Percentiles rank a stretch among this genome's conserved stretches.
Evolutionary conservation across 2,888 invertebrate species (phyloP).

Genomic region (Tenthredo livida): DNA sequence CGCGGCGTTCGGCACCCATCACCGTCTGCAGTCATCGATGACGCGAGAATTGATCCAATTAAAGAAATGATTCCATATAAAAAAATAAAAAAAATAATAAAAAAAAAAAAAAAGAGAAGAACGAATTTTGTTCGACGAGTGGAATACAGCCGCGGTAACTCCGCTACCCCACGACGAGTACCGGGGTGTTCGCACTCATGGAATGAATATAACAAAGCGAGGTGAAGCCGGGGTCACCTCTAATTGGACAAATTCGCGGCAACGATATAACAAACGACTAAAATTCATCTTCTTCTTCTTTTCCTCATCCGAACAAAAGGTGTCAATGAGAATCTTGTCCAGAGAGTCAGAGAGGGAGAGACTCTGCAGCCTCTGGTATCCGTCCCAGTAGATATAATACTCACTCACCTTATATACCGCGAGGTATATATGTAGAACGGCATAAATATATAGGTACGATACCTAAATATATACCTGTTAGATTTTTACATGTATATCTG

Average conservation of each 20-base stretch:
- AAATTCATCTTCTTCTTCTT: conserved; percentile 42
- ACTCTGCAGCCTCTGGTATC: neutral
- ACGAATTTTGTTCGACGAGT: neutral
- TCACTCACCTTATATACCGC: neutral
- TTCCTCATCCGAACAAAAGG: conserved; percentile 31
- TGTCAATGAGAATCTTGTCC: conserved; percentile 38
- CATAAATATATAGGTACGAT: neutral
- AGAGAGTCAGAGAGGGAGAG: neutral
- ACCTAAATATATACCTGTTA: neutral
- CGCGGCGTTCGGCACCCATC: neutral
- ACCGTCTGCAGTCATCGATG: conserved; percentile 16
- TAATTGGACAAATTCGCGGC: conserved; percentile 46
- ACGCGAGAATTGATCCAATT: conserved; percentile 47
- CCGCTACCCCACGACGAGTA: conserved; percentile 14
- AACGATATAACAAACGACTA: conserved; percentile 42
- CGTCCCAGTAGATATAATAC: neutral
- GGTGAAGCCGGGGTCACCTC: conserved; percentile 50
- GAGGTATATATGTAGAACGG: neutral
- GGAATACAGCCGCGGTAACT: neutral
- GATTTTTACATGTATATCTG: neutral
- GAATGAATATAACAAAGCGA: conserved; percentile 49
- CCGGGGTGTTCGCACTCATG: conserved; percentile 47
- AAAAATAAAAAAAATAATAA: neutral
- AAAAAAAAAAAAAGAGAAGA: neutral
- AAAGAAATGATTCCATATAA: conserved; percentile 26